Base-by-base conservation (phyloP, 1,140 invertebrate species). In the Mya arenaria region DNA sequence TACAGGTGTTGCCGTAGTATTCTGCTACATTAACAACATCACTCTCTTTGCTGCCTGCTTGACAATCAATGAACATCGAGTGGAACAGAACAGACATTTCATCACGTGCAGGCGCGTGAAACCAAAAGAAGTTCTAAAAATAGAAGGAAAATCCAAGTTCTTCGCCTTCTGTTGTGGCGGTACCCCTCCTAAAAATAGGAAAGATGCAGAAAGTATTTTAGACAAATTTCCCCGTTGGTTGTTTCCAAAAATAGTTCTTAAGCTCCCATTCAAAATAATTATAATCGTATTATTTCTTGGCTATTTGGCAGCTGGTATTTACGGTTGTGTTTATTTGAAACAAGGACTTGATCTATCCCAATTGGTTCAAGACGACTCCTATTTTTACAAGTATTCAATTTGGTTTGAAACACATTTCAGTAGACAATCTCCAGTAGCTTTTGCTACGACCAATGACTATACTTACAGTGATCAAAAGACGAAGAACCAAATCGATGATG, bases 221-320 rank as follows among this genome's bases (percentile, higher is more conserved):
- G 78, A 81, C 55, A 81, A 81, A 52, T 32, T 81, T 44, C 78
- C 78, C 28, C 34, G 68, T 30, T 81, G 68, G 66, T 25, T 81
- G 10, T 15, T 81, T 5, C 78, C 78, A 13, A 81, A 81, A 72
- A 60, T 81, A 6, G 78, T 81, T 72, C 30, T 72, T 8, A 83
- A 65, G n/a, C 25, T 48, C 10, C 78, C 95, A 60, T 97, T 97
- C 1, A 94, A 93, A 84, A 77, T 86, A 0, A 58, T 97, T 6
- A 95, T 98, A 15, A 95, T 98, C 3, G 30, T 97, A 0, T 92
- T 96, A n/a, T 99, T 99, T 92, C 93, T 95, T 17, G 93, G 95
- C 0, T 99, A 99, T 89, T 89, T 99, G 0, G 94, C 94, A 0
- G 96, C 97, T 0, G 97, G 97, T 1, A 95, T 97, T 55, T 98